Conservation (phyloP, 2,113 vertebrate genomes). For the Acinonyx jubatus region DNA sequence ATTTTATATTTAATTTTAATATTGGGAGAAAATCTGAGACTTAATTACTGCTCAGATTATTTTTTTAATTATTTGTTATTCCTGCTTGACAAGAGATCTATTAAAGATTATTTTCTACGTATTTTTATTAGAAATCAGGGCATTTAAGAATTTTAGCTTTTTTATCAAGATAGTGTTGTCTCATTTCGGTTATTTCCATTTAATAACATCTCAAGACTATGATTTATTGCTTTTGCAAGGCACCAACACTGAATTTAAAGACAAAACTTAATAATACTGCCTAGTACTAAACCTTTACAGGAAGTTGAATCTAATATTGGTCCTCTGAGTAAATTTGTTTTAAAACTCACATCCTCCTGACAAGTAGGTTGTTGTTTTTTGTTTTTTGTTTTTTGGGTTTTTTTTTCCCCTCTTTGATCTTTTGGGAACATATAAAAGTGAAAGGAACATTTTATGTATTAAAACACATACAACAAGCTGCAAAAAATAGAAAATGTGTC, state of each 20-base stretch:
- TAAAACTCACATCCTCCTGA: background rate
- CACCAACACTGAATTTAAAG: constrained; percentile 1
- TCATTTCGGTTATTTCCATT: background rate
- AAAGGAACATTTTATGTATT: background rate
- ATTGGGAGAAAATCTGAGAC: background rate
- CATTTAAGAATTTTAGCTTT: background rate
- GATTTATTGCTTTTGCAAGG: background rate
- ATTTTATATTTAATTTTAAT: background rate
- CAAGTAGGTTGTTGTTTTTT: background rate
- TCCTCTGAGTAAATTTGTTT: constrained; percentile 5
- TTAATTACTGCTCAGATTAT: background rate
- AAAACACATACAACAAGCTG: background rate
- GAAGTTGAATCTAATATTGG: background rate
- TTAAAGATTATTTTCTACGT: background rate
- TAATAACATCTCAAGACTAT: background rate
- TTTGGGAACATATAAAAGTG: background rate
- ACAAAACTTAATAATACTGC: background rate
- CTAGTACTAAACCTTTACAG: background rate
- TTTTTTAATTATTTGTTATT: background rate
- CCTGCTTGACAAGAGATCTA: background rate
- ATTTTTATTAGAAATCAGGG: background rate
- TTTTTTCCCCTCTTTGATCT: background rate
- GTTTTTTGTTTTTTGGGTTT: too few species aligned
- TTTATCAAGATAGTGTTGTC: background rate
- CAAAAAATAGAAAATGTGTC: background rate